Base-by-base conservation (phyloP, 2,113 vertebrate genomes). In the Hystrix cristata region DNA sequence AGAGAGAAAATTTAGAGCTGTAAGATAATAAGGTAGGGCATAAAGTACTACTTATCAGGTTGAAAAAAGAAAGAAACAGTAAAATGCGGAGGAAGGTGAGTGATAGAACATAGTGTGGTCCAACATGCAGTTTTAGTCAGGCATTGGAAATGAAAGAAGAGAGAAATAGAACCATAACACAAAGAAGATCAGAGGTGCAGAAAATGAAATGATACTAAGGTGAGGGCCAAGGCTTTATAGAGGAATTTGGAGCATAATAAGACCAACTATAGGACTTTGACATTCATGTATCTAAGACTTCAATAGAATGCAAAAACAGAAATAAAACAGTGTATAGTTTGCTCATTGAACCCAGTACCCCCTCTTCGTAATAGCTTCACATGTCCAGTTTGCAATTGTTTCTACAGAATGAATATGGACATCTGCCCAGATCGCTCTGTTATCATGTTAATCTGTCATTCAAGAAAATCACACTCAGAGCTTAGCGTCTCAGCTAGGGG, bases 11-110 rank as follows among this genome's bases (percentile, higher is more conserved):
- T 74, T 82, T 94, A 84, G 7, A 88, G 64, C 72, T 96, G 1
- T 55, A 95, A 94, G 18, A 92, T 91, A 85, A 94, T 96, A 94
- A 97, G 53, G 46, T 95, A 95, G 69, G 80, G 80, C 76, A 62
- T 76, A 48, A 23, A 6, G 64, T 11, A 13, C n/a, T 93, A 38
- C 94, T 97, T 48, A 86, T 81, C 27, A 23, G 16, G 7, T 86
- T 90, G 79, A 84, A 81, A 72, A 72, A 86, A 48, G 25, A 89
- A 69, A 78, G 76, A 91, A 82, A 72, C 34, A 96, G 87, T 59
- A 16, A 96, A 96, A 79, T 94, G 76, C 53, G 78, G 82, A 97
- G 21, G 38, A 31, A 78, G 14, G 18, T 94, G 53, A 81, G 88
- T 83, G 31, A 91, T 94, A 67, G 53, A 19, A 59, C 5, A 87